A percentile compares a stretch with the other conserved stretches of the same genome.
These are phyloP conservation scores for Fragum whitleyi DNA, from an alignment of 2,888 invertebrate genomes.

Conservation along the genomic window DNA sequence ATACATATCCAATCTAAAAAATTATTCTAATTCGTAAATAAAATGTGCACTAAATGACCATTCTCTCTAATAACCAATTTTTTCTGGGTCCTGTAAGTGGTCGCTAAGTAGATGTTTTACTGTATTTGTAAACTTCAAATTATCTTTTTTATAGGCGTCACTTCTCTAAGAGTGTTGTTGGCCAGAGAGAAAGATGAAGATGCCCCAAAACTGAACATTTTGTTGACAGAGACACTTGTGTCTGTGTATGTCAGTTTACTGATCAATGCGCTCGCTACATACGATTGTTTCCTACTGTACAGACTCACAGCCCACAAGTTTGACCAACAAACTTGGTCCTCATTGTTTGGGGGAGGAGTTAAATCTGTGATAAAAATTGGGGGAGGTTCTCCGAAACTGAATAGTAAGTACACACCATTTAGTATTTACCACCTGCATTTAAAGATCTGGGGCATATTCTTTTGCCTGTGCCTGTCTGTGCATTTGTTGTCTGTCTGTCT, in stretches of 20 bases:
- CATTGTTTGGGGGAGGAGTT: conserved; percentile 85
- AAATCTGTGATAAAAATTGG: conserved; percentile 81
- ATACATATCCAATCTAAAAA: no score
- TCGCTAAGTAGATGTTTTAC: no score
- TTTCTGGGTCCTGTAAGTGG: no score
- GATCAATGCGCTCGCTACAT: conserved; percentile 95
- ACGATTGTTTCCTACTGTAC: conserved; percentile 95
- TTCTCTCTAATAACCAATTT: no score
- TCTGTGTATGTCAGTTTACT: conserved; percentile 96
- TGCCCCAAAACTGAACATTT: conserved; percentile 95
- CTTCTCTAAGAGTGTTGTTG: conserved; percentile 94
- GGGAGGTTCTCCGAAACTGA: conserved; percentile 37
- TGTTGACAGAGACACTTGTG: conserved; percentile 96
- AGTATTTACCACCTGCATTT: no score
- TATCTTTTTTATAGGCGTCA: conserved; percentile 93
- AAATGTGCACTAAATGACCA: no score
- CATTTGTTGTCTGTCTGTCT: no score
- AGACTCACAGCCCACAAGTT: conserved; percentile 93
- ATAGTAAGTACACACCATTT: conserved; percentile 32
- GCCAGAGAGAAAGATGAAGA: conserved; percentile 97
- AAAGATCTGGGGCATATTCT: no score
- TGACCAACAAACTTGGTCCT: conserved; percentile 90
- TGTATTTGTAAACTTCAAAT: no score
- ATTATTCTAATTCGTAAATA: no score
- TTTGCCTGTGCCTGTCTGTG: no score